Conservation (phyloP, 2,888 invertebrate genomes). For the Dolichomitus sp. region DNA sequence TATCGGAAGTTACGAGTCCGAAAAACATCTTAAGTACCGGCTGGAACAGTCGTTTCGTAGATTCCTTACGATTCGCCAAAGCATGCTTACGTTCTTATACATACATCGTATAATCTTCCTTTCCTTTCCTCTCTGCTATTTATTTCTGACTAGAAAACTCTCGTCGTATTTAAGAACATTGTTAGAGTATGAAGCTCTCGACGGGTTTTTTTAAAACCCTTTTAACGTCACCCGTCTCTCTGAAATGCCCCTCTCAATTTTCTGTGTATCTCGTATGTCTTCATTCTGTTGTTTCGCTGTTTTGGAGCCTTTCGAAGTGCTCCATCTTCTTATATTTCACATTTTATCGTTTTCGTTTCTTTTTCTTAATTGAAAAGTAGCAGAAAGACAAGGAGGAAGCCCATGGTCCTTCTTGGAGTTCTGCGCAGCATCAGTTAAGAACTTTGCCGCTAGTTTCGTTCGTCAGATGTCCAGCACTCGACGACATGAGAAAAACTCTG, state of each 20-base stretch:
- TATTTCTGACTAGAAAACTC: slow-evolving; percentile 8
- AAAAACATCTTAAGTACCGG: slow-evolving; percentile 37
- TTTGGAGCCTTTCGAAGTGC: slow-evolving; percentile 58
- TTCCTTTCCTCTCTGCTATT: slow-evolving; percentile 4
- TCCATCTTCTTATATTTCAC: slow-evolving; percentile 39
- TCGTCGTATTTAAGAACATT: slow-evolving; percentile 39
- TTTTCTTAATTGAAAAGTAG: slow-evolving; percentile 6
- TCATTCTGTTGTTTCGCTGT: slow-evolving; percentile 22
- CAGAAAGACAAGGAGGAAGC: slow-evolving; percentile 14
- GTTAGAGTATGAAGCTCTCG: slow-evolving; percentile 23
- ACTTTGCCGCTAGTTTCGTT: slow-evolving; percentile 40
- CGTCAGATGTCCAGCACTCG: slow-evolving; percentile 22
- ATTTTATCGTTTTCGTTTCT: slow-evolving; percentile 9
- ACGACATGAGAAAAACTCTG: slow-evolving; percentile 24
- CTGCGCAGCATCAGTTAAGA: slow-evolving; percentile 12
- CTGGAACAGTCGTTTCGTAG: slow-evolving; percentile 36
- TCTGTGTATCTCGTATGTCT: slow-evolving; percentile 35
- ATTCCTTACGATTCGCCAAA: slow-evolving; percentile 20
- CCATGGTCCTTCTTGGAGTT: neutral
- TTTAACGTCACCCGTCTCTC: neutral
- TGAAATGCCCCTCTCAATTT: slow-evolving; percentile 46
- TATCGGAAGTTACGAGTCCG: slow-evolving; percentile 2
- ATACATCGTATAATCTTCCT: slow-evolving; percentile 9
- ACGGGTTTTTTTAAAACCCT: slow-evolving; percentile 3
- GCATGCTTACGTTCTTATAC: neutral